Conservation (phyloP, 2,113 vertebrate species). For the Passerina amoena region DNA sequence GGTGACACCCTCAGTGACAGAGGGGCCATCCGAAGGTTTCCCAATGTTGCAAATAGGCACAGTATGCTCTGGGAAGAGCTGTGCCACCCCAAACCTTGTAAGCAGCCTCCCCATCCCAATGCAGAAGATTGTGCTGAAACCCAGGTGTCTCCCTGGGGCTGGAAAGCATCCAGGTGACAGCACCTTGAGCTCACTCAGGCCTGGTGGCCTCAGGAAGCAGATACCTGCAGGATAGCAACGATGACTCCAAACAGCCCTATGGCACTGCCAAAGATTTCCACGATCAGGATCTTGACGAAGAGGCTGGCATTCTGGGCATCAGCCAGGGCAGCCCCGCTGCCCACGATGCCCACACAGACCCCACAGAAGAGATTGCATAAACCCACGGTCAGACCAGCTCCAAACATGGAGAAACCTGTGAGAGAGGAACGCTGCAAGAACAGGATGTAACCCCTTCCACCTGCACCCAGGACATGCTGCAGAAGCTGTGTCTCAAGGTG, state of each 20-base stretch:
- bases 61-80: not conserved
- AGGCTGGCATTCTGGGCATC: constrained; percentile 97
- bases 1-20: fast-evolving
- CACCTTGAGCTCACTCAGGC: not conserved
- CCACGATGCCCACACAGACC: constrained; percentile 96
- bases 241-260: constrained; percentile 98
- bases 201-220: not conserved
- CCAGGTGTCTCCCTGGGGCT: not conserved
- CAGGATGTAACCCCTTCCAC: not conserved
- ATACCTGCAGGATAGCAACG: constrained; percentile 97
- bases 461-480: not conserved
- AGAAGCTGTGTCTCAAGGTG: not conserved
- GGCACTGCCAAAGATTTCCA: constrained; percentile 98
- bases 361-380: constrained; percentile 99
- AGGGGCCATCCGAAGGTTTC: not conserved
- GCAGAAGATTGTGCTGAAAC: not conserved
- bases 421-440: not conserved
- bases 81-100: not conserved
- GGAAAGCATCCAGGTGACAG: not conserved
- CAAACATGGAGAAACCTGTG: constrained; percentile 97
- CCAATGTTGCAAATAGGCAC: not conserved
- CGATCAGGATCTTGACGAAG: constrained; percentile 98
- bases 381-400: constrained; percentile 95
- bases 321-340: constrained; percentile 94
- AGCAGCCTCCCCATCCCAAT: not conserved